phyloP scores from a whole-genome alignment of 2,888 invertebrate genomes.

The Pristionchus maxplancki region DNA sequence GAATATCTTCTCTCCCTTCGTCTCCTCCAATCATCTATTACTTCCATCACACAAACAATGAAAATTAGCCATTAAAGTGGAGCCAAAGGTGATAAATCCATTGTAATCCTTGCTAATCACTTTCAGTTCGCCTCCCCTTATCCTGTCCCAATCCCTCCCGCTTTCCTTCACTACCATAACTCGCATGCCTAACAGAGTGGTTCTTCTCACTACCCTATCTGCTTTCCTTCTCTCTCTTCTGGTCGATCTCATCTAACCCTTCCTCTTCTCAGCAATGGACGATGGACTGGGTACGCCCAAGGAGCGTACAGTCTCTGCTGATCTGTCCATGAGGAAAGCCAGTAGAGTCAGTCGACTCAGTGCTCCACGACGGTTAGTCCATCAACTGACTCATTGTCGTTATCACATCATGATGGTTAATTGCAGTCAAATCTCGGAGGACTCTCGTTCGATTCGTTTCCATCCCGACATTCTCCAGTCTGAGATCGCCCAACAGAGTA shows the following conservation, averaged over 20 bases:
- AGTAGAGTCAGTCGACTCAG: constrained; percentile 21
- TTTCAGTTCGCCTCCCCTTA: background rate
- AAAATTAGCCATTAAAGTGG: constrained; percentile 37
- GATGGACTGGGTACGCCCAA: constrained; percentile 44
- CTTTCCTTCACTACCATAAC: background rate
- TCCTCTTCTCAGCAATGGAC: constrained; percentile 9
- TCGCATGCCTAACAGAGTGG: background rate
- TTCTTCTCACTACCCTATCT: background rate
- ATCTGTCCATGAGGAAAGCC: constrained; percentile 40
- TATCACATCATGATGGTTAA: background rate
- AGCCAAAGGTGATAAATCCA: background rate
- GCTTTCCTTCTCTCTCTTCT: background rate
- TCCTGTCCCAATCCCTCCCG: constrained; percentile 8
- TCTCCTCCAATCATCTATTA: background rate
- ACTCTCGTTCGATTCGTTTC: constrained; percentile 65
- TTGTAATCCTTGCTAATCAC: background rate
- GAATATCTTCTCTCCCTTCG: constrained; percentile 12
- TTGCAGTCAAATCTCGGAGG: constrained; percentile 63
- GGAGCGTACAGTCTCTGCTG: constrained; percentile 54
- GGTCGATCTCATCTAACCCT: background rate
- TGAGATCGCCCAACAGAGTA: background rate
- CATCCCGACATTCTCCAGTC: constrained; percentile 9
- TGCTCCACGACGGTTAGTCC: background rate
- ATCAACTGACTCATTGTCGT: background rate
- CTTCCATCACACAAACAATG: constrained; percentile 14